phyloP scores from a whole-genome alignment of 2,888 invertebrate genomes.

The Penaeus monodon region DNA sequence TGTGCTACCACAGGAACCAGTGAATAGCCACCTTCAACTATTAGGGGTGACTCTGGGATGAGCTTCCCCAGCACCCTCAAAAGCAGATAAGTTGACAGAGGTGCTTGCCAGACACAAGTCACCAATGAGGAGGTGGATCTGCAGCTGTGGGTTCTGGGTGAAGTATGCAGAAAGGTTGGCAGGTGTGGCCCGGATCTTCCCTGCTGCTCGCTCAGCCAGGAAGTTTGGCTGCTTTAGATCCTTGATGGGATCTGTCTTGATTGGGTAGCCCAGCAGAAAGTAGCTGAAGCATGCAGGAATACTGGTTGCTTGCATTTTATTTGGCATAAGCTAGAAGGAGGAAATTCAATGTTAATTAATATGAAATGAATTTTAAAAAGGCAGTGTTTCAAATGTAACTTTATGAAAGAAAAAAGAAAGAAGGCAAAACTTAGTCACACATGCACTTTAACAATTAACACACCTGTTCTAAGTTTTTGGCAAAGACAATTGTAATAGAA shows the following conservation, averaged over 20 bases:
- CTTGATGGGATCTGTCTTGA: slow-evolving; percentile 52
- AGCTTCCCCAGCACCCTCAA: slow-evolving; percentile 14
- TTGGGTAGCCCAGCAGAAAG: slow-evolving; percentile 45
- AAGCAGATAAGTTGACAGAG: slow-evolving; percentile 29
- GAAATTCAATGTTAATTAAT: neutral
- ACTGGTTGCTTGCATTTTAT: slow-evolving; percentile 12
- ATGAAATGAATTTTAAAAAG: no score
- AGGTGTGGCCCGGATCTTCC: slow-evolving; percentile 37
- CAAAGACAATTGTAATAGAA: slow-evolving; percentile 54
- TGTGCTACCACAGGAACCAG: slow-evolving; percentile 12
- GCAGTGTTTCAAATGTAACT: no score
- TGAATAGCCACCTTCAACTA: slow-evolving; percentile 36
- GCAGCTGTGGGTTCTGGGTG: slow-evolving; percentile 42
- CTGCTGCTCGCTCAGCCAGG: slow-evolving; percentile 45
- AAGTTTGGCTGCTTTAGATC: slow-evolving; percentile 47
- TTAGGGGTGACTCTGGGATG: slow-evolving; percentile 11
- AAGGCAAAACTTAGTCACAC: neutral
- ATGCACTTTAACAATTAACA: no score
- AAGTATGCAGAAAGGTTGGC: slow-evolving; percentile 44
- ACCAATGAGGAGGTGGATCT: slow-evolving; percentile 47
- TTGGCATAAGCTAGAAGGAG: slow-evolving; percentile 47
- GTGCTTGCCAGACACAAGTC: slow-evolving; percentile 40
- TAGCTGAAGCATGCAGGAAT: slow-evolving; percentile 43
- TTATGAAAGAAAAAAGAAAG: no score
- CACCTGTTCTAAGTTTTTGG: slow-evolving; percentile 55